Evolutionary conservation across 2,113 vertebrate genomes (phyloP), one percentile per base, ranked within the genome.

Genomic region (Strix aluco): DNA sequence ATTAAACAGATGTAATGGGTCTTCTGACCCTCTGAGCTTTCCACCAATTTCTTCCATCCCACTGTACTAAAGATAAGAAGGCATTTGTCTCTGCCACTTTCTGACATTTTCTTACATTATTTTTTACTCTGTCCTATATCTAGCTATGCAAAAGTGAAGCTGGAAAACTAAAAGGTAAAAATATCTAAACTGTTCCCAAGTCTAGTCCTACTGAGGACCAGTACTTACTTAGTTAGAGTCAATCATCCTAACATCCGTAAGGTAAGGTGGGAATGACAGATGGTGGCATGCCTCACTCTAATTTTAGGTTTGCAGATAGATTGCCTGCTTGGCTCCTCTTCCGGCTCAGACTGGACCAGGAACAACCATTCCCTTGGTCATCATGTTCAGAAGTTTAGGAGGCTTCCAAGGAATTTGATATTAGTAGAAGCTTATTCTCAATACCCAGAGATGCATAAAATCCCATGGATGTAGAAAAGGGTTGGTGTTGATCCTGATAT

Each of bases 231-330:
- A 78, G 29, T 84, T 58, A 79, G 52, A 83, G 67, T 88, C 73
- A 87, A 13, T 74, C 51, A 71, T 87, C 30, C 10, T 44, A 85
- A 66, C 21, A 77, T 63, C 46, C 70, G 29, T 79, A 86, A 92
- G 47, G 78, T 86, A 89, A 94, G 92, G 52, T 91, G 77, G 75
- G 69, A 86, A 87, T 92, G 80, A 80, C 91, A 96, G 70, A 74
- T 93, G 93, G 90, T 80, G 65, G 55, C 81, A 65, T 77, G 81
- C 25, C 67, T 82, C 82, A 78, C 95, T 81, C 46, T 91, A 72
- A 89, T 88, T 95, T 96, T 95, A 91, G 83, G 22, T 55, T 62
- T 84, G 71, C 81, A 90, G 71, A 82, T 54, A 78, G n/a, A 57
- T 84, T 2, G 32, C 9, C 29, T 70, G 34, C n/a, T 88, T 4